Evolutionary conservation across 2,113 vertebrate species (phyloP), one percentile per base, ranked within the genome.

Genomic region (Varanus komodoensis): DNA sequence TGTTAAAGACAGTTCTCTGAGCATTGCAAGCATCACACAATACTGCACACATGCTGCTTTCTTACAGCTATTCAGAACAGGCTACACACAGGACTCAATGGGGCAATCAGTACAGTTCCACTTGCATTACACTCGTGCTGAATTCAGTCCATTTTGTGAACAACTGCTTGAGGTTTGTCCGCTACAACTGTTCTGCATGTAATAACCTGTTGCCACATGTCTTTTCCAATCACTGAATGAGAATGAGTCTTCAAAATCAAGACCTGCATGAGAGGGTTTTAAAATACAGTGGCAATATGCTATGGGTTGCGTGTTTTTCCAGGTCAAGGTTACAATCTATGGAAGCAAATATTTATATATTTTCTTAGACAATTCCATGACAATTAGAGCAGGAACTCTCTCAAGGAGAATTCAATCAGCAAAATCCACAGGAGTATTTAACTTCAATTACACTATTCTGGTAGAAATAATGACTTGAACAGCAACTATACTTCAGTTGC

Each of bases 341-440:
- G 25, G 61, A 90, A 90, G 83, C 25, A 61, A 71, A 68, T 85
- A 78, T 84, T 89, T 84, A 52, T 85, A 69, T 54, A 71, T 17
- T 23, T 64, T 79, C 17, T 57, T 79, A 90, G 83, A 71, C 83
- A 90, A 80, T 92, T 93, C 73, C 77, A 94, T 93, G 1, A 2
- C 61, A 96, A 95, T 90, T 93, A 94, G 91, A 93, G 2, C 89
- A 52, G 81, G 74, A 81, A 87, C 17, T 57, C 44, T 94, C 48
- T 93, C 88, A 92, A 95, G 92, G 38, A 94, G 85, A 93, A 93
- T 48, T 91, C 87, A 94, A 94, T 80, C 81, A 91, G 89, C 77
- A 84, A 89, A 93, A 93, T 80, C 94, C 92, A 96, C 82, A 87
- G 38, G 94, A 93, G 89, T 96, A 95, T 92, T 97, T 94, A 93